Base-by-base conservation (phyloP, 2,113 vertebrate species). In the Etia nguti region DNA sequence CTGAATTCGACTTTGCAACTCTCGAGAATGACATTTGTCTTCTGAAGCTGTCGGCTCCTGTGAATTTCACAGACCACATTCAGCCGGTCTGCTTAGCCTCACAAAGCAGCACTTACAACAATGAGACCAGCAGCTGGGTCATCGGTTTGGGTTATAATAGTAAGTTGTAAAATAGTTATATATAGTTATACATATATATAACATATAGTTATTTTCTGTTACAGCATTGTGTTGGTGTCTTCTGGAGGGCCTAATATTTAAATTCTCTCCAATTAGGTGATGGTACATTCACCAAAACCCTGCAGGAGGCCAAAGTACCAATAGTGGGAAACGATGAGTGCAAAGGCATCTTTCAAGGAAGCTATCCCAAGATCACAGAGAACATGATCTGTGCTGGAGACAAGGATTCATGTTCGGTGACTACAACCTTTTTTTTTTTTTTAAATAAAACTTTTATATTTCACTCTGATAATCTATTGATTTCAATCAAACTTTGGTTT, bases 301-400 rank as follows among this genome's bases (percentile, higher is more conserved):
- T 92, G 6, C 85, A 82, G 59, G 84, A 92, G 22, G 94, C 94
- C 3, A 36, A 83, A 1, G 2, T 95, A 5, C 85, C 92, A 1
- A 80, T 95, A 2, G 68, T 96, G n/a, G 95, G 92, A 20, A 89
- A 91, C 60, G 84, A 79, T 0, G 10, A 88, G 55, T 96, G 95
- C 36, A 10, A 15, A 2, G 90, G 88, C 13, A 8, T 81, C 48
- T 48, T 15, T 4, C 1, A 2, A 20, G 50, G 9, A 4, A 4
- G 8, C 18, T 5, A 2, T 4, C 38, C 38, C 10, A 11, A 41
- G 10, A 95, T 96, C 65, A 95, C 95, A 31, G 81, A 87, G 12
- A 95, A 96, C 90, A 96, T 96, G 95, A 84, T 97, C 48, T 97
- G 97, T 59, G 96, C 97, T 1, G 97, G 96, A 8, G 94, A 94